Percentiles rank a stretch among this genome's conserved stretches.
phyloP scores from a whole-genome alignment of 2,797 vertebrate species.

The Anomalospiza imberbis region DNA sequence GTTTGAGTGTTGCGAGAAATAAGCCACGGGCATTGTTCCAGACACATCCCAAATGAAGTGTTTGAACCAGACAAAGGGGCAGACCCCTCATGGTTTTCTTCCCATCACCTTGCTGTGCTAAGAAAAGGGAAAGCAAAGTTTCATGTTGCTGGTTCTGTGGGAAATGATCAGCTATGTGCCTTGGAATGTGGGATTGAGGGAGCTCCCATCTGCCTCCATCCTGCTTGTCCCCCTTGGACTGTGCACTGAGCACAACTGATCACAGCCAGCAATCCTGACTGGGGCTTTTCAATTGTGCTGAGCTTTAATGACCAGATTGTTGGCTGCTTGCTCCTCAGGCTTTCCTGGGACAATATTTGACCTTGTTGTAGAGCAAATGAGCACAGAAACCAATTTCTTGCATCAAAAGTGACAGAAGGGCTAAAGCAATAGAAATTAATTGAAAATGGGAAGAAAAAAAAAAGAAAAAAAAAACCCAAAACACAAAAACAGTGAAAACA shows the following conservation, averaged over 20 bases:
- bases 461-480: background rate
- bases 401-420: background rate
- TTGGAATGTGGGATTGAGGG: rapidly evolving
- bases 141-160: rapidly evolving
- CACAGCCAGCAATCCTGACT: background rate
- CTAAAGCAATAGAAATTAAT: background rate
- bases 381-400: background rate
- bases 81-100: background rate
- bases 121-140: background rate
- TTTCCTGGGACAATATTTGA: background rate
- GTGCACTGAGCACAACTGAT: rapidly evolving
- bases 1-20: background rate
- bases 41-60: too few species aligned
- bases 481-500: background rate
- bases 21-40: background rate
- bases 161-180: background rate
- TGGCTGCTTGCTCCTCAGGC: background rate
- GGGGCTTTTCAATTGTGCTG: rapidly evolving
- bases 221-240: background rate
- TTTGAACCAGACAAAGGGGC: background rate
- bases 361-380: background rate
- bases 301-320: background rate
- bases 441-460: background rate
- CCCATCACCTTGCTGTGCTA: background rate
- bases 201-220: background rate